Percentiles rank a stretch among this genome's conserved stretches.
These are phyloP conservation scores for Cassiopea xamachana DNA, from an alignment of 30 jellyfish, hydroid and myxozoan genomes.

Conservation along the genomic window DNA sequence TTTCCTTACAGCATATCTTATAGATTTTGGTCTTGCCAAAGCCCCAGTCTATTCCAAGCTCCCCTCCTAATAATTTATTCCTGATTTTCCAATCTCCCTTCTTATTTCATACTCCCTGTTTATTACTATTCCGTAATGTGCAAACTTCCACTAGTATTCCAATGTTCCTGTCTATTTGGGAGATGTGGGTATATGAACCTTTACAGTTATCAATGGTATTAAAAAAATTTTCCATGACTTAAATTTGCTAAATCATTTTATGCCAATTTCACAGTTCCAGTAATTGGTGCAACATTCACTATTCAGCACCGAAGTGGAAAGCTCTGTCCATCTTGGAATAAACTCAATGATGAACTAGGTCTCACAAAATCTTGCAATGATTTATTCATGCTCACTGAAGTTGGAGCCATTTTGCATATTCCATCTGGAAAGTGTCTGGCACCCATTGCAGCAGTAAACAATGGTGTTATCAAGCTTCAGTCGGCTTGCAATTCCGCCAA, in stretches of 20 bases:
- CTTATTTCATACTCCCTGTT: too few species aligned
- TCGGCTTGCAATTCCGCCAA: conserved; percentile 28
- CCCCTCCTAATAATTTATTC: too few species aligned
- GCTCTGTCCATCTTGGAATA: conserved; percentile 22
- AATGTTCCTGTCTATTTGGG: too few species aligned
- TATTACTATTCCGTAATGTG: too few species aligned
- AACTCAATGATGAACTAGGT: background rate
- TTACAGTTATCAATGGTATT: background rate
- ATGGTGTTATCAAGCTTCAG: conserved; percentile 13
- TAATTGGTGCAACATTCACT: background rate
- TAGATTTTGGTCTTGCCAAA: too few species aligned
- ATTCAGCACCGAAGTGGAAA: conserved; percentile 19
- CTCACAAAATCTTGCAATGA: conserved; percentile 38
- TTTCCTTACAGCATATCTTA: too few species aligned
- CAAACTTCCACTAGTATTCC: too few species aligned
- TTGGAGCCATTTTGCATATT: conserved; percentile 22
- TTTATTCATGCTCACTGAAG: background rate
- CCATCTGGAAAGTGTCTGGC: conserved; percentile 9
- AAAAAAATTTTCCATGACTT: background rate
- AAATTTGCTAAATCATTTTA: background rate
- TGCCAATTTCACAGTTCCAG: background rate
- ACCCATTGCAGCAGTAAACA: background rate
- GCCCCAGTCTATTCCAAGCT: too few species aligned
- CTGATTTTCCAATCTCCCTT: too few species aligned
- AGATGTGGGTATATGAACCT: too few species aligned